These are phyloP conservation scores for Microcebus griseorufus DNA, from an alignment of 2,113 vertebrate species.

Conservation along the genomic window DNA sequence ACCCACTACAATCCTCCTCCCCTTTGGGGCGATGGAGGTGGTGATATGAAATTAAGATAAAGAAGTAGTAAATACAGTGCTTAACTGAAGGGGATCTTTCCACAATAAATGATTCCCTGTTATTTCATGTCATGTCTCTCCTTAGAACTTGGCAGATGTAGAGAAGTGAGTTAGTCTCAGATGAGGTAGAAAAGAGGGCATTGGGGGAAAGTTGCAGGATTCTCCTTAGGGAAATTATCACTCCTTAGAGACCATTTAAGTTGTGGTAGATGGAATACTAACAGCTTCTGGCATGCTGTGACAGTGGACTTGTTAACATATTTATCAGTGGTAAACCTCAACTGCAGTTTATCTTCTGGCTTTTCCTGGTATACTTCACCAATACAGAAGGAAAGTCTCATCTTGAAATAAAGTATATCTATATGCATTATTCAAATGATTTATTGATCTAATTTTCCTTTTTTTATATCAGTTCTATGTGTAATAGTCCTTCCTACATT, in stretches of 20 bases:
- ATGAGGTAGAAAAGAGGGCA: background rate
- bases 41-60: background rate
- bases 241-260: background rate
- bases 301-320: background rate
- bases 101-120: background rate
- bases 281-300: background rate
- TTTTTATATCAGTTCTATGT: background rate
- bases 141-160: background rate
- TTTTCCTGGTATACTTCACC: background rate
- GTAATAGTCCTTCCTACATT: background rate
- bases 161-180: background rate
- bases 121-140: background rate
- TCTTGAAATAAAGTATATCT: background rate
- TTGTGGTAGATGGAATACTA: background rate
- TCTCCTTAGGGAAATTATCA: background rate
- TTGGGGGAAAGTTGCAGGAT: background rate
- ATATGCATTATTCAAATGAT: background rate
- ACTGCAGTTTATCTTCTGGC: background rate
- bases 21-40: background rate
- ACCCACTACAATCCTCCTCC: background rate
- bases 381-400: slow-evolving; percentile 8
- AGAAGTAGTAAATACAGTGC: background rate
- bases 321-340: background rate
- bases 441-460: background rate
- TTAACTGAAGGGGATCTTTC: background rate